Base-by-base conservation (phyloP, 2,888 invertebrate genomes). In the Gymnoscelis rufifasciata region DNA sequence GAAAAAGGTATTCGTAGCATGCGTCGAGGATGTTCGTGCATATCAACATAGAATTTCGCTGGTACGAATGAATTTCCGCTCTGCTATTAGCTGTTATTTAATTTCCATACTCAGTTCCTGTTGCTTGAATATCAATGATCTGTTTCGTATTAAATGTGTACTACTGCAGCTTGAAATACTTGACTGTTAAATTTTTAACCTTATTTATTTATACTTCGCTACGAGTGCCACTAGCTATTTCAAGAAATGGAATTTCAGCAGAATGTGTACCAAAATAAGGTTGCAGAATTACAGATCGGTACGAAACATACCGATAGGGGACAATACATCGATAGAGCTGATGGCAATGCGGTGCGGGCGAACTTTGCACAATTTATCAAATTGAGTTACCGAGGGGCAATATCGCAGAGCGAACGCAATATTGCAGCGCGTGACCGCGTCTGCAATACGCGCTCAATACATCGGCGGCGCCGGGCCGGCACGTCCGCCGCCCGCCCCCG, bases 401-500 rank as follows among this genome's bases (percentile, higher is more conserved):
- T 87, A 87, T 86, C 83, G 83, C 72, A 75, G 73, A 80, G 80
- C 81, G 84, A 78, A 86, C 87, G 87, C 87, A 88, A 87, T 87
- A 87, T 87, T 87, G 88, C 88, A 84, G 86, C 87, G 87, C 88
- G 86, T 87, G 88, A 87, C 86, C 86, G 84, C 86, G 83, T 84
- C 88, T 86, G 87, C 86, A 88, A 84, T 83, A 83, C 87, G 82
- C 88, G 89, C 86, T 89, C 89, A 81, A 88, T 88, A 89, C 88
- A 87, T 86, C 87, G 87, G 79, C 82, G 83, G 82, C 83, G 83
- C 80, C 80, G 73, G 79, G 80, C 74, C 78, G 73, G 62, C 82
- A 81, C 86, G 83, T 80, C 78, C 78, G 75, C 78, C 76, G 71
- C 81, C 82, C 73, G 63, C 57, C 66, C 71, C 71, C 73, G 57